Percentiles rank a stretch among this genome's conserved stretches.
Evolutionary conservation across 2,888 invertebrate species (phyloP).

Genomic region (Plemyria rubiginata): DNA sequence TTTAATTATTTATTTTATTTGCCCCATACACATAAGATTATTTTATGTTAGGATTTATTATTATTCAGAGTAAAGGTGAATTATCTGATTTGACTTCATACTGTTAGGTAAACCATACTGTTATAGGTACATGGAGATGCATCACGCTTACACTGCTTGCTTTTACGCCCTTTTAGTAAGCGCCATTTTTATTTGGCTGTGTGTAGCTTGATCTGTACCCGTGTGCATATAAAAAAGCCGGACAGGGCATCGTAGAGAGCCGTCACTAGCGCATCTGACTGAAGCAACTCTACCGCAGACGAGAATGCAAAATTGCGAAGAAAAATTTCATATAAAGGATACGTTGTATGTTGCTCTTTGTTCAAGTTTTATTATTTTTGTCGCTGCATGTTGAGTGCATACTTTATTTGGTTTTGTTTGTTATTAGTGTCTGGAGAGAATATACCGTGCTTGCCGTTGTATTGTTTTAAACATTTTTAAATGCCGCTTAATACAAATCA

Average conservation of each 20-base stretch:
- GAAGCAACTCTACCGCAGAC: conserved; percentile 5
- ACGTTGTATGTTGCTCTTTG: conserved; percentile 24
- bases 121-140: too few species aligned
- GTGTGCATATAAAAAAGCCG: background rate
- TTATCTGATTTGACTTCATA: too few species aligned
- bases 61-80: too few species aligned
- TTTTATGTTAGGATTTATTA: too few species aligned
- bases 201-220: too few species aligned
- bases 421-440: conserved; percentile 20
- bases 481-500: background rate
- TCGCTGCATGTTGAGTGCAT: conserved; percentile 25
- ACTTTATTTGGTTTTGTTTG: conserved; percentile 24
- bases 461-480: conserved; percentile 5
- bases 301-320: conserved; percentile 27
- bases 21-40: too few species aligned
- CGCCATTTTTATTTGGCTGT: too few species aligned
- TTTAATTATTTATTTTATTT: too few species aligned
- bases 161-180: too few species aligned
- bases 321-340: conserved; percentile 26
- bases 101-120: too few species aligned
- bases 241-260: background rate
- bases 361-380: conserved; percentile 31
- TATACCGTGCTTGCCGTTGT: conserved; percentile 5
- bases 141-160: too few species aligned
- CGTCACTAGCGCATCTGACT: background rate